Conservation (phyloP, 2,113 vertebrate genomes). For the Paracanthobrama guichenoti region DNA sequence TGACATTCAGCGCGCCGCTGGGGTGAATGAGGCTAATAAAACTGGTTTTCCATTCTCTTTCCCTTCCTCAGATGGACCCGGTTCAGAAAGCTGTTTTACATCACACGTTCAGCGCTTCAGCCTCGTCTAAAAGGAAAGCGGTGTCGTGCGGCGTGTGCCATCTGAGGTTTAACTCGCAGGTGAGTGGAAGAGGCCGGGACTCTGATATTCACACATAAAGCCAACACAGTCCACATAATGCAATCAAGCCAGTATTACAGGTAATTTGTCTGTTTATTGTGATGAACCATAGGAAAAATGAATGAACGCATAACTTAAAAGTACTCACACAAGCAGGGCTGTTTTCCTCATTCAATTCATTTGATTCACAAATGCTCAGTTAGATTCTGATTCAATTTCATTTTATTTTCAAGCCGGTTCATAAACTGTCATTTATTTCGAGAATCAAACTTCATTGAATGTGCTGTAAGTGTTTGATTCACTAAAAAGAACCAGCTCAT, state of each 20-base stretch:
- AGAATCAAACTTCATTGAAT: not conserved
- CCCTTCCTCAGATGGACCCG: constrained; percentile 90
- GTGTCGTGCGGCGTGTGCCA: constrained; percentile 95
- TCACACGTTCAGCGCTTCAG: constrained; percentile 90
- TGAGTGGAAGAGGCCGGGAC: constrained; percentile 70
- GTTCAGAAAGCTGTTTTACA: constrained; percentile 97
- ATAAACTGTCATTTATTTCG: not conserved
- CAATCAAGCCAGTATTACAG: not conserved
- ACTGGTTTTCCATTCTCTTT: constrained; percentile 55
- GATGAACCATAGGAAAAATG: not conserved
- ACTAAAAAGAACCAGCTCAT: not conserved
- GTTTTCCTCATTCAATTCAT: not conserved
- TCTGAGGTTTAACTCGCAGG: constrained; percentile 99
- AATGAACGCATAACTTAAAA: not conserved
- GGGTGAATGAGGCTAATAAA: constrained; percentile 72
- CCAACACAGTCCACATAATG: not conserved
- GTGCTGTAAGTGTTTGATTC: not conserved
- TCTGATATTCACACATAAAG: not conserved
- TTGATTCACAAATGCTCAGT: not conserved
- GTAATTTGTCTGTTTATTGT: too few species aligned
- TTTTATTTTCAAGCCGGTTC: not conserved
- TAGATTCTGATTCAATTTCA: not conserved
- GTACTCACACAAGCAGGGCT: not conserved
- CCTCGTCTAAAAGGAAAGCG: constrained; percentile 88
- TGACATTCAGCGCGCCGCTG: constrained; percentile 57